phyloP scores from a whole-genome alignment of 2,797 vertebrate genomes.

The Cynopterus sphinx region DNA sequence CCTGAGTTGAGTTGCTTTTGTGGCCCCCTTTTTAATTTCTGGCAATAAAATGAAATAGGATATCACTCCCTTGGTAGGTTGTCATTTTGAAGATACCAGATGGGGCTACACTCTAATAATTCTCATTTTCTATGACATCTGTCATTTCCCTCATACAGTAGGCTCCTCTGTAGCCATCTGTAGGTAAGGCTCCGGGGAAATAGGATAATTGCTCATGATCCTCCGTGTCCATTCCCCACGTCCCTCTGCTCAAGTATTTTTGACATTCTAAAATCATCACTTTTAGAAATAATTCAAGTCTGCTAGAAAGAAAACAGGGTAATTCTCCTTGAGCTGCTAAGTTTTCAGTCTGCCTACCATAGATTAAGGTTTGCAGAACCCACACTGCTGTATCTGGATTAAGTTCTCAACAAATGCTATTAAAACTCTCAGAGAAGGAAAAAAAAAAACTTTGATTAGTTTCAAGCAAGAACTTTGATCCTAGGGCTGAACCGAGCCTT shows the following conservation, averaged over 20 bases:
- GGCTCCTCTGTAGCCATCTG: background rate
- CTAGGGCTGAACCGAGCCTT: slow-evolving; percentile 29
- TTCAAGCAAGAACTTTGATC: slow-evolving; percentile 60
- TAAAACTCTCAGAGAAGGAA: slow-evolving; percentile 21
- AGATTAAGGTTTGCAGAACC: slow-evolving; percentile 47
- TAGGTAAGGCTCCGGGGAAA: background rate
- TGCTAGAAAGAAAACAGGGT: background rate
- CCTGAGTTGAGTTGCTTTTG: background rate
- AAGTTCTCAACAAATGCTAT: slow-evolving; percentile 52
- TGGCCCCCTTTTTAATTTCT: slow-evolving; percentile 34
- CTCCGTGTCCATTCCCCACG: background rate
- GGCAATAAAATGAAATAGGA: slow-evolving; percentile 18
- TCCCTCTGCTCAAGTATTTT: slow-evolving; percentile 30
- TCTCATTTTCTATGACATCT: background rate
- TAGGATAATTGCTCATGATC: background rate
- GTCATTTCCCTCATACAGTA: background rate
- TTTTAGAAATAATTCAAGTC: slow-evolving; percentile 34
- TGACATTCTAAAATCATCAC: slow-evolving; percentile 34
- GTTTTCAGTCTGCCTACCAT: background rate
- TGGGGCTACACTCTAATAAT: background rate
- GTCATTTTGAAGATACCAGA: slow-evolving; percentile 37
- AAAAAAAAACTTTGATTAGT: background rate
- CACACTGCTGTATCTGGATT: slow-evolving; percentile 39
- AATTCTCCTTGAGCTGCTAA: slow-evolving; percentile 16
- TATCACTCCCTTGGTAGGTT: background rate